A percentile compares a stretch with the other conserved stretches of the same genome.
Conservation (phyloP, 53 echinoderm and acorn worm species). For the Stichopus horrens region DNA sequence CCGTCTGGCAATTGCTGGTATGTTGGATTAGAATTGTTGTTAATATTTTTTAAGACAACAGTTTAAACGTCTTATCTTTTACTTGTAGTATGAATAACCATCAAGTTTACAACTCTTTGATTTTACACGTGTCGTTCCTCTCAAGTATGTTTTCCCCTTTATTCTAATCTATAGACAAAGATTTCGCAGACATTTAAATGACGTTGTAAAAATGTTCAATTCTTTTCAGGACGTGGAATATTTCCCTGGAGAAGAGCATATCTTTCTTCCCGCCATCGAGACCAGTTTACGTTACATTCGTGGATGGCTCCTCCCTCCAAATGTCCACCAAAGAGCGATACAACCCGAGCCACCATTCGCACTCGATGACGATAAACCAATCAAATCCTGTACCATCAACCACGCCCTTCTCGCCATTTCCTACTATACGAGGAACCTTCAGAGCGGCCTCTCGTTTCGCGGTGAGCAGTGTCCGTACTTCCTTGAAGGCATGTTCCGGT, state of each 20-base stretch:
- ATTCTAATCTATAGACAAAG: no score
- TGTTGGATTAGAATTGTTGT: no score
- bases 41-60: no score
- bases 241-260: not conserved
- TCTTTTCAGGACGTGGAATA: slow-evolving; percentile 3
- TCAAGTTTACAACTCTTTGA: no score
- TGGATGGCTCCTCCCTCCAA: not conserved
- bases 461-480: not conserved
- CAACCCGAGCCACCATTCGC: not conserved
- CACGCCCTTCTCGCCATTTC: not conserved
- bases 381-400: slow-evolving; percentile 36
- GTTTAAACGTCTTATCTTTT: no score
- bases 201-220: no score
- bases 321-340: not conserved
- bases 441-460: not conserved
- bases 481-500: not conserved
- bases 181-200: no score
- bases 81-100: no score
- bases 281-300: not conserved
- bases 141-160: no score
- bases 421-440: not conserved
- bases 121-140: no score
- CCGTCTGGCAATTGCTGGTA: no score
- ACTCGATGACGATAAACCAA: not conserved
- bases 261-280: not conserved